phyloP scores from a whole-genome alignment of 2,113 vertebrate genomes.

The Ceyx cyanopectus region DNA sequence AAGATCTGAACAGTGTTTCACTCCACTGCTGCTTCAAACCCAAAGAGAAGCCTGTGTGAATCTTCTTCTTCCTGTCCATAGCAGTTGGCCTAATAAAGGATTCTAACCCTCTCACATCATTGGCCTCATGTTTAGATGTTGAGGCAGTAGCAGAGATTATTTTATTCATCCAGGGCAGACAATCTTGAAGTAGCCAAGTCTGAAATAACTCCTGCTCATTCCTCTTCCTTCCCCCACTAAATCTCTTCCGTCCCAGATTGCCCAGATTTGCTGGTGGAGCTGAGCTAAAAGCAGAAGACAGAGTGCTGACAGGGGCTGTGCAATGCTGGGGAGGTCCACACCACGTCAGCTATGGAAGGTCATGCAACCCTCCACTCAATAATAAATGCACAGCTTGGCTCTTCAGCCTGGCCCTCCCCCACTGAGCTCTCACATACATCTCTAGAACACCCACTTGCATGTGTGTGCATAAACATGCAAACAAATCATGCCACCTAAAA shows the following conservation, averaged over 20 bases:
- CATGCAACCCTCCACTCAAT: not conserved
- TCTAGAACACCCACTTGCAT: slow-evolving; percentile 26
- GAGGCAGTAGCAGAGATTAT: not conserved
- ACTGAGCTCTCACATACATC: not conserved
- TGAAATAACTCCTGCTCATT: not conserved
- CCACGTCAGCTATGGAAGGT: not conserved
- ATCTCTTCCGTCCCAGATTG: not conserved
- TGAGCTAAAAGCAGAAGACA: not conserved
- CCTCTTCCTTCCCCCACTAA: not conserved
- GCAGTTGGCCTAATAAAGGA: not conserved
- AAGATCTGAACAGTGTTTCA: not conserved
- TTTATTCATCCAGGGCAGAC: not conserved
- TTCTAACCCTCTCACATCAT: not conserved
- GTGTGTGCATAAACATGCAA: slow-evolving; percentile 29
- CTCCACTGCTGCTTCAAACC: not conserved
- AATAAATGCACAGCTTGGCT: not conserved
- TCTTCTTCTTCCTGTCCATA: not conserved
- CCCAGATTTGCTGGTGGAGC: not conserved
- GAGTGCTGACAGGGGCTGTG: not conserved
- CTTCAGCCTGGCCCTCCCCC: not conserved
- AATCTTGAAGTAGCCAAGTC: not conserved
- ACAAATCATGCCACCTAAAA: slow-evolving; percentile 24
- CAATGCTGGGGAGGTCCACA: not conserved
- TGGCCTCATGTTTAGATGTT: not conserved
- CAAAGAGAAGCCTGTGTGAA: not conserved